Evolutionary conservation across 2,113 vertebrate genomes (phyloP).

Genomic region (Callipepla californica): DNA sequence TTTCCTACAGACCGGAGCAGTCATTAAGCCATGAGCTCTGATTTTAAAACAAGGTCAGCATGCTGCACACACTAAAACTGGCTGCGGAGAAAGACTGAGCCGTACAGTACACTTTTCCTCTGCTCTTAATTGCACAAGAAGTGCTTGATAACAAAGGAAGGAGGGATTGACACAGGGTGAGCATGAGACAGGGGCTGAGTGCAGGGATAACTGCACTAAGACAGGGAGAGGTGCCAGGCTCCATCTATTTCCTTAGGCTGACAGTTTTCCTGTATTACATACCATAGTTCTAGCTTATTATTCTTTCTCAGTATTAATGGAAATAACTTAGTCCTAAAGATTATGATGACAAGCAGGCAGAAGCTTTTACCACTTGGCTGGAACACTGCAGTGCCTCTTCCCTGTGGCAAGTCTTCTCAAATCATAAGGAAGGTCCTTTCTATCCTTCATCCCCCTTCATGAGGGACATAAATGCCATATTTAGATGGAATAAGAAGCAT

Average conservation of each 20-base stretch:
- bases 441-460: neutral
- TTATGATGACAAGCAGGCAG: neutral
- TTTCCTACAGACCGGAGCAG: neutral
- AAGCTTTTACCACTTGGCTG: neutral
- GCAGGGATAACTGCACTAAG: neutral
- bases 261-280: neutral
- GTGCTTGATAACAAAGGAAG: neutral
- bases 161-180: neutral
- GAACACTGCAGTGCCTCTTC: neutral
- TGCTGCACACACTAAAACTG: neutral
- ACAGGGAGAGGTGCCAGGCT: neutral
- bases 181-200: too few relatives aligned
- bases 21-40: neutral
- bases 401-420: neutral
- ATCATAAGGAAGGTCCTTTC: neutral
- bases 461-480: too few relatives aligned
- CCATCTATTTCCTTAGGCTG: neutral
- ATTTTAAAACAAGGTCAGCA: neutral
- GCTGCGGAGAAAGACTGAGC: neutral
- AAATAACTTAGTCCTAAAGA: neutral
- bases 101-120: neutral
- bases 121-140: too few relatives aligned
- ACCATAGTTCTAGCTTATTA: neutral
- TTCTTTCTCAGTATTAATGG: neutral
- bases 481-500: neutral